Base-by-base conservation (phyloP, 2,113 vertebrate genomes). In the Chaetura pelagica region DNA sequence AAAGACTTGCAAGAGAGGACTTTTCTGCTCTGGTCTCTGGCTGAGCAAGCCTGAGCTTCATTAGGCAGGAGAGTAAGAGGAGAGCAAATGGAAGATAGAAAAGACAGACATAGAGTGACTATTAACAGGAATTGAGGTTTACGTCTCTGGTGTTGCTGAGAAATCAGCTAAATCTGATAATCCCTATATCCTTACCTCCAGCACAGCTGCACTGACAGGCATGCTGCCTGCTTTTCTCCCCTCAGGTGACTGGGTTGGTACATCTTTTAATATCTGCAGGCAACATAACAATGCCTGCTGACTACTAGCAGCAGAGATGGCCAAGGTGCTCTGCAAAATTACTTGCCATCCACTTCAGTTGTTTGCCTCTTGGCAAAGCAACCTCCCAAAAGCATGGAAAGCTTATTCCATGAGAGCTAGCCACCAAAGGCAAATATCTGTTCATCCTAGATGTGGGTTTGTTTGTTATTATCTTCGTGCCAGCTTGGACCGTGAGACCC, bases 121-220 rank as follows among this genome's bases (percentile, higher is more conserved):
- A 63, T 85, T 94, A 68, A 68, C 84, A 82, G 67, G 69, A 96
- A 68, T 4, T 12, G 52, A 61, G 18, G 52, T 94, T 94, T 92
- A 68, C n/a, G 34, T 75, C 80, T 81, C 46, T 10, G 69, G 7
- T 58, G 48, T 10, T 86, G 52, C 63, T 90, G 91, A 83, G 57
- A 46, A 46, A 57, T 85, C 85, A 55, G 17, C 74, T 51, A 55
- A 88, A 77, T 52, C 40, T 90, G 72, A 74, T 86, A 55, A 92
- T 63, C 16, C 2, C 17, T 80, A 12, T 52, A 62, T 42, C 29
- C 21, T 77, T 66, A 62, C 52, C 51, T 59, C 42, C 46, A 80
- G n/a, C 38, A 71, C 44, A 90, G 38, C 16, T 71, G 34, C 52
- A 7, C 63, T 57, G 48, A 55, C 16, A 69, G 34, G 7, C 42